A percentile compares a stretch with the other conserved stretches of the same genome.
Conservation (phyloP, 2,113 vertebrate species). For the Odontesthes bonariensis region DNA sequence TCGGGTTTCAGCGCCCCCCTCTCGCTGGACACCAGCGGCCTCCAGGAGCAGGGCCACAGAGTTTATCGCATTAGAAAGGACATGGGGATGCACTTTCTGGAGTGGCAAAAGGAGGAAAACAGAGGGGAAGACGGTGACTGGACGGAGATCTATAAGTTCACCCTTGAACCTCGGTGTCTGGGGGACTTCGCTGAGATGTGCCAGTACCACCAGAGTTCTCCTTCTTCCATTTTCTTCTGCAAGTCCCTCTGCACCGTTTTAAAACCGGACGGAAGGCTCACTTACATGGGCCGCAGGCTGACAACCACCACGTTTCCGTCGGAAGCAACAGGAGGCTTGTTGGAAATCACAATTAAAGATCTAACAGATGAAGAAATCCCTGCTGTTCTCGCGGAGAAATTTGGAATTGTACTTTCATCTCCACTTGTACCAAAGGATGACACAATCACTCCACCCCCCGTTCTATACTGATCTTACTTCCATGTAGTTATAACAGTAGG, state of each 20-base stretch:
- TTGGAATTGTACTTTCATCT: conserved; percentile 74
- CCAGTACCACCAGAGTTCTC: conserved; percentile 82
- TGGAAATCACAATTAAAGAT: conserved; percentile 63
- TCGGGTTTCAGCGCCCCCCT: conserved; percentile 73
- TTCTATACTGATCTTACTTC: conserved; percentile 59
- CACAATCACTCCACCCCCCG: conserved; percentile 53
- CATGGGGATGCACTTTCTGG: conserved; percentile 51
- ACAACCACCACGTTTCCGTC: conserved; percentile 52
- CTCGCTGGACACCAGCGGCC: conserved; percentile 69
- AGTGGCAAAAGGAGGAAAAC: conserved; percentile 62
- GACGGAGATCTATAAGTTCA: conserved; percentile 80
- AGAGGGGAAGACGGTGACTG: conserved; percentile 42
- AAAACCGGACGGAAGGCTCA: conserved; percentile 69
- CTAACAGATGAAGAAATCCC: conserved; percentile 79
- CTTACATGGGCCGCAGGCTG: conserved; percentile 79
- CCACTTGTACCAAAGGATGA: conserved; percentile 78
- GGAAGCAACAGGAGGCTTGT: background rate
- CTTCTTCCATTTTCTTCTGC: conserved; percentile 78
- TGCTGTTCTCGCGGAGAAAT: conserved; percentile 68
- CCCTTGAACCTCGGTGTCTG: conserved; percentile 63
- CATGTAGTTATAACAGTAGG: no score
- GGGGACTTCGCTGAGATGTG: conserved; percentile 82
- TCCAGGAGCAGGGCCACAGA: conserved; percentile 75
- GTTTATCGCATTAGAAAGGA: conserved; percentile 72
- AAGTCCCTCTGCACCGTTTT: conserved; percentile 81